Evolutionary conservation across 1,140 invertebrate genomes (phyloP), one percentile per base, ranked within the genome.

Genomic region (Telenomus remus): DNA sequence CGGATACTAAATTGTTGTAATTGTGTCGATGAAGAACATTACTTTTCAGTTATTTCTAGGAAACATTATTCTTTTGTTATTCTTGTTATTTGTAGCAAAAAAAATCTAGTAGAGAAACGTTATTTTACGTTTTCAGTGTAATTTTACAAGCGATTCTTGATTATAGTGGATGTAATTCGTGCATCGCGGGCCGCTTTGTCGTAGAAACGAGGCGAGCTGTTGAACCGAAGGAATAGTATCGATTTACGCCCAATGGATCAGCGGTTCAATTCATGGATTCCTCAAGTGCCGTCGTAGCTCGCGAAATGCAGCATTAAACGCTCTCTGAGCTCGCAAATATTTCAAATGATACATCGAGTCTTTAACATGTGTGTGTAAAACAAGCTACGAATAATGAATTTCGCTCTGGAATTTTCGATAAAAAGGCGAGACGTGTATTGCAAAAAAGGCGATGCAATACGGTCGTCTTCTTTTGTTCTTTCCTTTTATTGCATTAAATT

Each of bases 251-350:
- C 43, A 44, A 44, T 44, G 43, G 43, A 44, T 44, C 12, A 44
- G n/a, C 13, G 43, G 43, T 44, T 44, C 12, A 44, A 44, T 44
- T 44, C 43, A 44, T 44, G 43, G 43, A 44, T 44, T 44, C 43
- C 13, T 44, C 43, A 44, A 44, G 43, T 44, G 43, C 7, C 43
- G 12, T 44, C 12, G 12, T 13, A 39, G 37, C n/a, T 13, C 43
- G 13, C 37, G 37, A 39, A 44, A 44, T 44, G 11, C 6, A 44
- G 8, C 37, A 10, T 11, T 44, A 44, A 44, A 44, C 12, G 43
- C 12, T 44, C 8, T 14, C 37, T 39, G 9, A 39, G 19, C 19
- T 27, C 19, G 19, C 19, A 27, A 27, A 27, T 27, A 27, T 27
- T 27, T 39, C 37, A 39, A 39, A 39, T 10, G n/a, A 39, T 39